Evolutionary conservation across 2,797 vertebrate species (phyloP).

Genomic region (Botia kubotai): DNA sequence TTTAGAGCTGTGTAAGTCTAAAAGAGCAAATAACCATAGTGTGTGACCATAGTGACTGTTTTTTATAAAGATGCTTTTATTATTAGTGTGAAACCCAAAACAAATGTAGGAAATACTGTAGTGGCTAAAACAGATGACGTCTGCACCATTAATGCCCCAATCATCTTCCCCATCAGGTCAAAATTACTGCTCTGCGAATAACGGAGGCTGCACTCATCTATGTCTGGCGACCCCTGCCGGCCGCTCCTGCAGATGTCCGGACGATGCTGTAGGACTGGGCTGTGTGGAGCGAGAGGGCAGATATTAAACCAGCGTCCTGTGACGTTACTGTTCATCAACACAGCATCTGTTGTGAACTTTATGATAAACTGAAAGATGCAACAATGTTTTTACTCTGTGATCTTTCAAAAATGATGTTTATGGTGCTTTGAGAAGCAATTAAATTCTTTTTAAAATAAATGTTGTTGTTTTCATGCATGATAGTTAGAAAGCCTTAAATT

Average conservation of each 20-base stretch:
- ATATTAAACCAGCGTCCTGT: neutral
- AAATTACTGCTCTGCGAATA: conserved; percentile 87
- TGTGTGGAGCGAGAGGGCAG: conserved; percentile 8
- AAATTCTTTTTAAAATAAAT: neutral
- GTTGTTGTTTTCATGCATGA: neutral
- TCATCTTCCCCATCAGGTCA: conserved; percentile 70
- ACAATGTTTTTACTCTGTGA: neutral
- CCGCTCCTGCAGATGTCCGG: conserved; percentile 89
- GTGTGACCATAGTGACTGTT: neutral
- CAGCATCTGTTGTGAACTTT: neutral
- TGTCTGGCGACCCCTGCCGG: conserved; percentile 88
- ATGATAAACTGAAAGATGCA: conserved; percentile 8
- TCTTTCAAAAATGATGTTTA: neutral
- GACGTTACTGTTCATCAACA: conserved; percentile 4
- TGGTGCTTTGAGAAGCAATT: neutral
- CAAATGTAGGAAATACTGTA: neutral
- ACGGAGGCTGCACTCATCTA: conserved; percentile 90
- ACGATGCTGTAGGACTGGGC: conserved; percentile 49
- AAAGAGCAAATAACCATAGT: too few species aligned
- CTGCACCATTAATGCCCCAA: conserved; percentile 18
- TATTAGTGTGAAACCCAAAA: neutral
- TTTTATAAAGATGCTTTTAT: neutral
- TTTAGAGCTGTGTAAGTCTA: too few species aligned
- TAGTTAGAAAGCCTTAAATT: too few species aligned
- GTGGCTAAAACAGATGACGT: neutral